These are phyloP conservation scores for Plagodis dolabraria DNA, from an alignment of 2,888 invertebrate genomes.

Conservation along the genomic window DNA sequence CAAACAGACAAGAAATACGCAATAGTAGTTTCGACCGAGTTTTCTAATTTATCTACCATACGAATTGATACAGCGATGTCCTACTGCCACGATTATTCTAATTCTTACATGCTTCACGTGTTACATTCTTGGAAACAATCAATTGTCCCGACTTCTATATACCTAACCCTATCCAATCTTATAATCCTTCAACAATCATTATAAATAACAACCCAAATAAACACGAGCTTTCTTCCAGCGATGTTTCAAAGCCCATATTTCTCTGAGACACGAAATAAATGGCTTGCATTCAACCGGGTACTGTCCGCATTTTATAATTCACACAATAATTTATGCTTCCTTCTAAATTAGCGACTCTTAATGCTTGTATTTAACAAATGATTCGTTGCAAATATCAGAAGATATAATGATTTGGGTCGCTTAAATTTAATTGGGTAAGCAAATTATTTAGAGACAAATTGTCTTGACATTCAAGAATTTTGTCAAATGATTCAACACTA, in stretches of 20 bases:
- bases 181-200: slow-evolving; percentile 18
- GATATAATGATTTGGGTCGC: no score
- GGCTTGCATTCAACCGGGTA: slow-evolving; percentile 40
- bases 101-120: not conserved
- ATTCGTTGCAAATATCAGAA: no score
- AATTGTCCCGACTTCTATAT: not conserved
- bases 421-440: no score
- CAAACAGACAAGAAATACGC: no score
- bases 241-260: slow-evolving; percentile 5
- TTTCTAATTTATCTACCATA: no score
- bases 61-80: no score
- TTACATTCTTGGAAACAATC: slow-evolving; percentile 6
- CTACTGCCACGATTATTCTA: no score
- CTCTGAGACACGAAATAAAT: slow-evolving; percentile 23
- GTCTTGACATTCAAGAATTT: no score
- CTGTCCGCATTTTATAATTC: slow-evolving; percentile 50
- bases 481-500: no score
- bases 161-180: slow-evolving; percentile 8
- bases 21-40: no score
- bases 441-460: no score
- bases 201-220: slow-evolving; percentile 36
- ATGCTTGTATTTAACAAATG: slow-evolving; percentile 44
- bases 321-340: slow-evolving; percentile 51
- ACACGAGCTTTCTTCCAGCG: slow-evolving; percentile 16
- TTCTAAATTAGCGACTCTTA: slow-evolving; percentile 49